Percentiles rank a stretch among this genome's conserved stretches.
Conservation (phyloP, 2,888 invertebrate genomes). For the Sphaerophoria rueppellii region DNA sequence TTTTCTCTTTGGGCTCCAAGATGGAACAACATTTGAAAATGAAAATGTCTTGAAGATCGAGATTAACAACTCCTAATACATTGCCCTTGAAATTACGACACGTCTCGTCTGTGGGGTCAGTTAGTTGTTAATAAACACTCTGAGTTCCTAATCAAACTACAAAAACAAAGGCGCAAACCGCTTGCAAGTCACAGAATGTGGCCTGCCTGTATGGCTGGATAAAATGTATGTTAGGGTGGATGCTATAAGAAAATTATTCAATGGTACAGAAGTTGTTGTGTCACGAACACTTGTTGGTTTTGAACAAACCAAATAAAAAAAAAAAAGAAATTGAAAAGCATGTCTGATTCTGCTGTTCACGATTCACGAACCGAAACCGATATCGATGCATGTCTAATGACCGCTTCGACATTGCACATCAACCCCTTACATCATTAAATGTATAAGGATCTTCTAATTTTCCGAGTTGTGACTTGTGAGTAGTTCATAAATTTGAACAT, state of each 20-base stretch:
- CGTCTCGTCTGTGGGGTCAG: too few species aligned
- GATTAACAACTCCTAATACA: too few species aligned
- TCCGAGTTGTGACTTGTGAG: constrained; percentile 3
- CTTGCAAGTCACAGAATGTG: neutral
- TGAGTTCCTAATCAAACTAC: too few species aligned
- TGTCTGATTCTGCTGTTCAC: constrained; percentile 40
- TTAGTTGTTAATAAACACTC: too few species aligned
- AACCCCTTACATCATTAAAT: constrained; percentile 45
- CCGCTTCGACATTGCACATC: neutral
- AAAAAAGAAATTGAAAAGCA: constrained; percentile 42
- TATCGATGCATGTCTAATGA: constrained; percentile 40
- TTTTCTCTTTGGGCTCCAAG: too few species aligned
- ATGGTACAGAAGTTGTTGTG: constrained; percentile 27
- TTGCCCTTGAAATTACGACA: too few species aligned
- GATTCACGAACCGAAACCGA: constrained; percentile 50
- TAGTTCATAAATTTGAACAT: constrained; percentile 54
- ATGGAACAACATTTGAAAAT: too few species aligned
- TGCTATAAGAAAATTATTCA: neutral
- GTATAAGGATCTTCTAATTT: constrained; percentile 43
- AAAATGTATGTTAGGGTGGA: too few species aligned
- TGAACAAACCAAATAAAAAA: neutral
- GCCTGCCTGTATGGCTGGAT: too few species aligned
- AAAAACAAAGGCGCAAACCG: too few species aligned
- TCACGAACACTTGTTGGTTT: constrained; percentile 71
- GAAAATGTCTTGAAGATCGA: too few species aligned